These are phyloP conservation scores for Cerastis leucographa DNA, from an alignment of 2,888 invertebrate species.

Conservation along the genomic window DNA sequence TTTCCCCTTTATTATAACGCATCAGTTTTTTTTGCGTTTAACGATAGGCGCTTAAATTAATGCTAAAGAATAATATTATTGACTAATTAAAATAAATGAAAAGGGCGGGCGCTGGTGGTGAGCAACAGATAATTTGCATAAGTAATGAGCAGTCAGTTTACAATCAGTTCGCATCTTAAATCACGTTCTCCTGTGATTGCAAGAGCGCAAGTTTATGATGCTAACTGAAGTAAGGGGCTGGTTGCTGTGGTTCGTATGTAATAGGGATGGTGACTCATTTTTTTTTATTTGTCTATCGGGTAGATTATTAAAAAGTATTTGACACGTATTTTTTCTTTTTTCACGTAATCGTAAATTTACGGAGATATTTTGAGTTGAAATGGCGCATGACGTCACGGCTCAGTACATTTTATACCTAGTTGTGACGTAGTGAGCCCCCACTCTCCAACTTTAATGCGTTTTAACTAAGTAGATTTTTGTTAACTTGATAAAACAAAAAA, in stretches of 20 bases:
- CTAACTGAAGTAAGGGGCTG: conserved; percentile 25
- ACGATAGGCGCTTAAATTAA: conserved; percentile 28
- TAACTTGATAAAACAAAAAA: no score
- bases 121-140: conserved; percentile 48
- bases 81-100: conserved; percentile 59
- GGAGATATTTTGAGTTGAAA: no score
- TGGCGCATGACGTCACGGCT: no score
- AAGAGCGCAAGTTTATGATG: conserved; percentile 41
- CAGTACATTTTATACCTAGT: no score
- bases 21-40: conserved; percentile 18
- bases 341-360: no score
- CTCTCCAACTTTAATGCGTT: no score
- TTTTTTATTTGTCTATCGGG: no score
- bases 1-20: background rate
- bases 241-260: conserved; percentile 17
- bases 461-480: no score
- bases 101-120: conserved; percentile 32
- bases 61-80: conserved; percentile 29
- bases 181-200: conserved; percentile 39
- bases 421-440: no score
- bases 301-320: no score
- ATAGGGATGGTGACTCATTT: no score
- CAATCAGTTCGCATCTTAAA: conserved; percentile 47
- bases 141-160: conserved; percentile 54
- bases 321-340: no score